Evolutionary conservation across 92 coral and sea anemone species (phyloP).

Genomic region (Plumapathes pennacea): DNA sequence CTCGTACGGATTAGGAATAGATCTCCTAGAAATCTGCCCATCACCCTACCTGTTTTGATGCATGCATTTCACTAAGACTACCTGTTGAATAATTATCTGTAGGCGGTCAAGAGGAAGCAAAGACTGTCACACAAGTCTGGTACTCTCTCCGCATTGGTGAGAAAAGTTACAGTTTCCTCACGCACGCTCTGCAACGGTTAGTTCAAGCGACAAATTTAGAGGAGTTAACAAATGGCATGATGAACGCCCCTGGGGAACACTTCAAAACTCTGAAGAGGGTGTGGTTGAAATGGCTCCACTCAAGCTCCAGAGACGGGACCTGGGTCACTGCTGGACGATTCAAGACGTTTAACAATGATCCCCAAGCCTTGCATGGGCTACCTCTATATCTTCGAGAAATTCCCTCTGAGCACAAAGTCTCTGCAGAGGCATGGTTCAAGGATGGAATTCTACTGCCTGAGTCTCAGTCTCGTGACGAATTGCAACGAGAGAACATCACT

Average conservation of each 20-base stretch:
- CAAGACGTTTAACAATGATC: conserved; percentile 4
- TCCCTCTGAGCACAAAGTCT: conserved; percentile 37
- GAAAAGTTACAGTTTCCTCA: conserved; percentile 15
- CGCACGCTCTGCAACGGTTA: conserved; percentile 36
- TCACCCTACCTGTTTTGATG: too few relatives aligned
- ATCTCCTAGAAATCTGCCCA: too few relatives aligned
- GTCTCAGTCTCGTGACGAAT: neutral
- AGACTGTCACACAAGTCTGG: conserved; percentile 63
- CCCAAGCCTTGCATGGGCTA: conserved; percentile 11
- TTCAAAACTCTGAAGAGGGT: conserved; percentile 25
- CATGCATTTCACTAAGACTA: too few relatives aligned
- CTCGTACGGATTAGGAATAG: too few relatives aligned
- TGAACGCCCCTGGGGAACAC: conserved; percentile 31
- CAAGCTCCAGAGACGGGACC: conserved; percentile 1
- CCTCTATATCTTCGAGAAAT: conserved; percentile 20
- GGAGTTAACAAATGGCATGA: conserved; percentile 35
- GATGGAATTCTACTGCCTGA: conserved; percentile 39
- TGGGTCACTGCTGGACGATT: conserved; percentile 39
- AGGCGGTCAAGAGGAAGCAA: conserved; percentile 23
- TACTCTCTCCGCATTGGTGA: conserved; percentile 49
- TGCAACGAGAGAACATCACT: conserved; percentile 51
- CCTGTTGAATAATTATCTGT: too few relatives aligned
- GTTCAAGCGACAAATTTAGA: conserved; percentile 15
- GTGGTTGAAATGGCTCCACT: conserved; percentile 60
- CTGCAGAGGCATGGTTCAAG: conserved; percentile 43